phyloP scores from a whole-genome alignment of 2,113 vertebrate species.

The Beaufortia kweichowensis region DNA sequence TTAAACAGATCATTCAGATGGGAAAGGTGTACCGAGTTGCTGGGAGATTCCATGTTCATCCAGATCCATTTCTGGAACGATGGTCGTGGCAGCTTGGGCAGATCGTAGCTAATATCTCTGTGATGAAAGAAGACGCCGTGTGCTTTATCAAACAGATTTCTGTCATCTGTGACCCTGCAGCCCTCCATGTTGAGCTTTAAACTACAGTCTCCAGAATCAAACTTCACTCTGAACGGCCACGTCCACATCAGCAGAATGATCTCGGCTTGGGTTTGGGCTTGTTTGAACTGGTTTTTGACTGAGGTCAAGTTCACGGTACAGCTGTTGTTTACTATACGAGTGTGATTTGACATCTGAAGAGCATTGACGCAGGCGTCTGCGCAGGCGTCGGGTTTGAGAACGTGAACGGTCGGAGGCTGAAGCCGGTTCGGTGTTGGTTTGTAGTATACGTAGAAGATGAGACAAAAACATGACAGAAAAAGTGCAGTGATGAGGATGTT shows the following conservation, averaged over 20 bases:
- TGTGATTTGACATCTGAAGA: background rate
- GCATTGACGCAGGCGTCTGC: background rate
- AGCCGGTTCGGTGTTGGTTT: slow-evolving; percentile 71
- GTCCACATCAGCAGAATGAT: slow-evolving; percentile 83
- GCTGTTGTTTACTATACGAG: background rate
- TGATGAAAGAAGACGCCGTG: slow-evolving; percentile 84
- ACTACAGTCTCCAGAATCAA: slow-evolving; percentile 69
- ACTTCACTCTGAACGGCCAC: slow-evolving; percentile 81
- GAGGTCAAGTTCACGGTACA: background rate
- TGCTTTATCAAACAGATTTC: slow-evolving; percentile 74
- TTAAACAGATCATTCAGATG: slow-evolving; percentile 80
- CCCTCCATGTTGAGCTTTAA: slow-evolving; percentile 73
- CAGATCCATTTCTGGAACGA: slow-evolving; percentile 88
- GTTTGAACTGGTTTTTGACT: slow-evolving; percentile 70
- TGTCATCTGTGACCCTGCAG: slow-evolving; percentile 81
- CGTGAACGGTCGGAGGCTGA: background rate
- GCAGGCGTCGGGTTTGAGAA: slow-evolving; percentile 69
- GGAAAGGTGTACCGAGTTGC: slow-evolving; percentile 70
- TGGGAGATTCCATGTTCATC: slow-evolving; percentile 87
- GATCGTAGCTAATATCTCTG: slow-evolving; percentile 77
- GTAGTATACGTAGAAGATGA: slow-evolving; percentile 77
- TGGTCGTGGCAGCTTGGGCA: slow-evolving; percentile 77
- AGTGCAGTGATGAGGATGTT: slow-evolving; percentile 73
- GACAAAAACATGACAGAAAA: slow-evolving; percentile 75
- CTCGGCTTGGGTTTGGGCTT: slow-evolving; percentile 71